phyloP scores from a whole-genome alignment of 2,113 vertebrate species.

The Trogon surrucura region DNA sequence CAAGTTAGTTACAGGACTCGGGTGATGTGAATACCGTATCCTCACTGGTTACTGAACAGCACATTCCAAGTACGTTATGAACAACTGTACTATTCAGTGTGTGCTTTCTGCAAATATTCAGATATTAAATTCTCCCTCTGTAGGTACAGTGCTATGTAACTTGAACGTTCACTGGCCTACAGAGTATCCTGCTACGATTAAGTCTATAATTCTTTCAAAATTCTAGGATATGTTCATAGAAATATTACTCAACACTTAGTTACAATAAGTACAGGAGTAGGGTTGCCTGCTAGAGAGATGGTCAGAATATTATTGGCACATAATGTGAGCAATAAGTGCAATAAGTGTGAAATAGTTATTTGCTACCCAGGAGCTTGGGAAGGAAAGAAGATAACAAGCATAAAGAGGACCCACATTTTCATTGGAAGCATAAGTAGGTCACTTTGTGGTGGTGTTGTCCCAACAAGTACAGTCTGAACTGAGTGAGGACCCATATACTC shows the following conservation, averaged over 20 bases:
- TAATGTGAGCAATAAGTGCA: neutral
- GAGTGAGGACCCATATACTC: neutral
- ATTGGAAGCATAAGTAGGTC: neutral
- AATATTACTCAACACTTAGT: neutral
- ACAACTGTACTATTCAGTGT: conserved; percentile 15
- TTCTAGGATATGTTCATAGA: neutral
- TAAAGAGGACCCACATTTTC: neutral
- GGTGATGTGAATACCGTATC: neutral
- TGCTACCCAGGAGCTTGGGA: neutral
- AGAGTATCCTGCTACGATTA: neutral
- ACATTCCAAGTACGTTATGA: neutral
- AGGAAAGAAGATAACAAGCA: neutral
- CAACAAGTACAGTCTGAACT: neutral
- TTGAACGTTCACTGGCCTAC: neutral
- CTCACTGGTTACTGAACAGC: neutral
- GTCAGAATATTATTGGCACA: neutral
- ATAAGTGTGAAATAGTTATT: neutral
- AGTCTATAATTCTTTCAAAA: conserved; percentile 9
- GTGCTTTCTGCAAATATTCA: conserved; percentile 15
- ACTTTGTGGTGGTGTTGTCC: neutral
- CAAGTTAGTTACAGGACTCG: neutral
- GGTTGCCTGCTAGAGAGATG: neutral
- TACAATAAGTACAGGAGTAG: neutral
- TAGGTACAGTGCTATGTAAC: neutral
- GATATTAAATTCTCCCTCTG: neutral